Evolutionary conservation across 2,888 invertebrate genomes (phyloP), one percentile per base, ranked within the genome.

Genomic region (Xestoiulus laeticollis): DNA sequence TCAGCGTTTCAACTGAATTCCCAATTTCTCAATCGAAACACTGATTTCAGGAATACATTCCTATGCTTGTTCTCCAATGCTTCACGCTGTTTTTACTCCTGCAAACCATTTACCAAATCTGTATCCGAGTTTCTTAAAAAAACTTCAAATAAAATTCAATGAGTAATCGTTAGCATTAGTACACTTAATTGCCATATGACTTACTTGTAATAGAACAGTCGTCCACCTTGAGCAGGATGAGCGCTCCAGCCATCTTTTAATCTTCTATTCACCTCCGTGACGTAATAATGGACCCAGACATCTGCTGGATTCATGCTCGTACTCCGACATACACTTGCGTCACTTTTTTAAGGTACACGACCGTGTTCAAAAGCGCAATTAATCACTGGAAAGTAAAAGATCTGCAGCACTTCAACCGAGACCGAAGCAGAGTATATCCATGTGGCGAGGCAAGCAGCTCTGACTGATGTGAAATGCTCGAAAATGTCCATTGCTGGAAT

Each of bases 121-220:
- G n/a, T n/a, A n/a, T n/a, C n/a, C n/a, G n/a, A n/a, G n/a, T n/a
- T n/a, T n/a, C n/a, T n/a, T n/a, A n/a, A n/a, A n/a, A n/a, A n/a
- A n/a, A n/a, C n/a, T n/a, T n/a, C n/a, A n/a, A n/a, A n/a, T n/a
- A n/a, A n/a, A n/a, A n/a, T n/a, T n/a, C n/a, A n/a, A n/a, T n/a
- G n/a, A n/a, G n/a, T n/a, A n/a, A n/a, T n/a, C n/a, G n/a, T n/a
- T n/a, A n/a, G n/a, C n/a, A 0, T 44, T 44, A 44, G 14, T 2
- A 44, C 44, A 14, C 44, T 8, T 68, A 68, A 68, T 10, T 22
- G 0, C 10, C 68, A 68, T 68, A 68, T 68, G 68, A 91, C 96
- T 95, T 93, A 97, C 97, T 97, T 97, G 95, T 97, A 96, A 93
- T 96, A 97, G 93, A 96, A 97, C 89, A 96, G 94, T 90, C 96